Evolutionary conservation across 2,113 vertebrate genomes (phyloP).

Genomic region (Platysteira castanea): DNA sequence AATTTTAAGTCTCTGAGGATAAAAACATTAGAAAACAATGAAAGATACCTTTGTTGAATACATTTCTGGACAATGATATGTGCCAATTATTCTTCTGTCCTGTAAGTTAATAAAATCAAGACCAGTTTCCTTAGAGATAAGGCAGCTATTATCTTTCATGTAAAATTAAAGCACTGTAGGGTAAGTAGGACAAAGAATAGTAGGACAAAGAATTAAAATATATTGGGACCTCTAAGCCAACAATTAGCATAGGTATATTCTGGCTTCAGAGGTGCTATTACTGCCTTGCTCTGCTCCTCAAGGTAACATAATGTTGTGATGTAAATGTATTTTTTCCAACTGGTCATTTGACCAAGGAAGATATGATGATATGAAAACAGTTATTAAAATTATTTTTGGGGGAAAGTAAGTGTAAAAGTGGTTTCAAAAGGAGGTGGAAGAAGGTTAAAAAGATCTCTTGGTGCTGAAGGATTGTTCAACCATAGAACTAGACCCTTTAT

Average conservation of each 20-base stretch:
- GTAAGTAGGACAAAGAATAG: conserved; percentile 55
- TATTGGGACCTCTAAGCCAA: conserved; percentile 59
- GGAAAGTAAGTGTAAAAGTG: conserved; percentile 46
- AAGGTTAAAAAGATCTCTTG: conserved; percentile 41
- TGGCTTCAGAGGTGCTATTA: conserved; percentile 54
- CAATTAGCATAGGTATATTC: background rate
- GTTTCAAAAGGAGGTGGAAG: conserved; percentile 49
- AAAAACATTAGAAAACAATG: conserved; percentile 70
- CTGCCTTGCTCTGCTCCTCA: conserved; percentile 60
- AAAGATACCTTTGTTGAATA: conserved; percentile 76
- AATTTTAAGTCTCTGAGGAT: conserved; percentile 56
- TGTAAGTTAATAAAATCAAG: conserved; percentile 76
- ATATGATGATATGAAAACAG: conserved; percentile 63
- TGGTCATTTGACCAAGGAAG: conserved; percentile 63
- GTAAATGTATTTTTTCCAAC: conserved; percentile 49
- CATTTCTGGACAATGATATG: conserved; percentile 77
- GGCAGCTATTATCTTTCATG: conserved; percentile 68
- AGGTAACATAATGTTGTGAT: conserved; percentile 57
- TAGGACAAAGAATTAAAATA: conserved; percentile 51
- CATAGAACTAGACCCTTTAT: conserved; percentile 53
- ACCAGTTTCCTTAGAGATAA: conserved; percentile 74
- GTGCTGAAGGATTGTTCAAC: conserved; percentile 45
- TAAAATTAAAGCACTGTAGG: conserved; percentile 66
- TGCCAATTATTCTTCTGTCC: conserved; percentile 77
- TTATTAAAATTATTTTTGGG: conserved; percentile 43